Evolutionary conservation across 2,113 vertebrate species (phyloP).

Genomic region (Carassius carassius): DNA sequence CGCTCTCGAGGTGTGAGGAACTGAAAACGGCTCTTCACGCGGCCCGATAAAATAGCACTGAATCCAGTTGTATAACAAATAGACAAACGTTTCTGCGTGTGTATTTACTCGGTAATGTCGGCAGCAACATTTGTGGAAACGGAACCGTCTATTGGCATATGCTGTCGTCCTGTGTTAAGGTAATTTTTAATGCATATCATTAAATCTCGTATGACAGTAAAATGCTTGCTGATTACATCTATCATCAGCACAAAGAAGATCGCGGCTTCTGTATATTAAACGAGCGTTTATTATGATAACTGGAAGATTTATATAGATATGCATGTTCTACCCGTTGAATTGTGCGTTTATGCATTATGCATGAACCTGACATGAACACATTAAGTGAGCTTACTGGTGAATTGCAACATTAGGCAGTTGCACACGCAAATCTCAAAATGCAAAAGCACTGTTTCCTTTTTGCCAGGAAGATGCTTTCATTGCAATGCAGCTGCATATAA

Average conservation of each 20-base stretch:
- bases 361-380: neutral
- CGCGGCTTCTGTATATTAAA: neutral
- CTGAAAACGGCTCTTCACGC: conserved; percentile 48
- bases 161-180: conserved; percentile 47
- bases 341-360: conserved; percentile 22
- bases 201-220: conserved; percentile 9
- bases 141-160: conserved; percentile 31
- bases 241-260: neutral
- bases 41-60: conserved; percentile 11
- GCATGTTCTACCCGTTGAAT: neutral
- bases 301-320: neutral
- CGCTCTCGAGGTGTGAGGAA: conserved; percentile 50
- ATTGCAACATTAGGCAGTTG: conserved; percentile 10
- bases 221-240: neutral
- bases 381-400: neutral
- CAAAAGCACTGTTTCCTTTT: conserved; percentile 18
- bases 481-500: neutral
- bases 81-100: neutral
- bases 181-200: conserved; percentile 21
- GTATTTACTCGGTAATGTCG: conserved; percentile 48
- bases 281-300: neutral
- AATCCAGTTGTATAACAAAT: conserved; percentile 4
- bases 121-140: conserved; percentile 31
- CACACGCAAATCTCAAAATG: neutral
- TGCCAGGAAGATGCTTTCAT: conserved; percentile 14